phyloP scores from a whole-genome alignment of 2,797 vertebrate genomes.

The Cossypha polioptera region DNA sequence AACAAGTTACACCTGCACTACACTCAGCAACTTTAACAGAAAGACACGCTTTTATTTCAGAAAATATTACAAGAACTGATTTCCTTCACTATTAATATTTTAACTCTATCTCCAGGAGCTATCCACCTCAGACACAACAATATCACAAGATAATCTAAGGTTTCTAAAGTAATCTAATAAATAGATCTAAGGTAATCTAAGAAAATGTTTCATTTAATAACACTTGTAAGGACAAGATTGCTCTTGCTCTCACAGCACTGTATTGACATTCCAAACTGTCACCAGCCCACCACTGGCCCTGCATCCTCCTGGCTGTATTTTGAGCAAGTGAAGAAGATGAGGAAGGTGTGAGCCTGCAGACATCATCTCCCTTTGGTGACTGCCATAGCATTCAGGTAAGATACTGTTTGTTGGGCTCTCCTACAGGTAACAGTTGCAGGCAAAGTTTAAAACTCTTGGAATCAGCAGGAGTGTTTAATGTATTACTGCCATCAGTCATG shows the following conservation, averaged over 20 bases:
- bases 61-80: background rate
- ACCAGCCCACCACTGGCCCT: background rate
- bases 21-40: background rate
- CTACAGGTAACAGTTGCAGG: background rate
- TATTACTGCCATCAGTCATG: background rate
- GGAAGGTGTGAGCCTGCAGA: background rate
- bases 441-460: background rate
- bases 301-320: background rate
- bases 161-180: background rate
- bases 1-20: background rate
- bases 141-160: background rate
- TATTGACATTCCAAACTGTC: background rate
- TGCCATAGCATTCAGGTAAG: fast-evolving
- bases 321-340: background rate
- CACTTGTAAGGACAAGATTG: background rate
- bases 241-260: background rate
- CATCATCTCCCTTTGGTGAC: background rate
- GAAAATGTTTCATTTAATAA: background rate
- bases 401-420: background rate
- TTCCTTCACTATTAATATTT: background rate
- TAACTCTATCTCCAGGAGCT: background rate
- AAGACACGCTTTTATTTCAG: background rate
- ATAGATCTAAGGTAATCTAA: background rate
- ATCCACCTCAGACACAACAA: background rate
- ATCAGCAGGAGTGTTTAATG: background rate